Base-by-base conservation (phyloP, 2,797 vertebrate species). In the Apogon hyalosoma region DNA sequence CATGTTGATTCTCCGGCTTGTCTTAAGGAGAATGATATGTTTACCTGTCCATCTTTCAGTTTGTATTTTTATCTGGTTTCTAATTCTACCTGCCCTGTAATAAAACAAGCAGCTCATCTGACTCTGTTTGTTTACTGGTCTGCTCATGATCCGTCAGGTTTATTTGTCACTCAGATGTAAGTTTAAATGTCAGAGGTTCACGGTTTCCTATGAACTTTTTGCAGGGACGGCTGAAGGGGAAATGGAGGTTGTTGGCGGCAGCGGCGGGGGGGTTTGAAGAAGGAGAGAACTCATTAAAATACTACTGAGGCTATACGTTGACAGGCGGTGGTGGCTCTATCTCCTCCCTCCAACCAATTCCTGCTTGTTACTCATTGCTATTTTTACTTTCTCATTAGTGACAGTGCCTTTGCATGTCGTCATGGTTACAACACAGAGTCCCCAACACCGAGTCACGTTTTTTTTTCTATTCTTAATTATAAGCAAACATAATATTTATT, bases 11-110 rank as follows among this genome's bases (percentile, higher is more conserved):
- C n/a, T 6, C 24, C 9, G 11, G 11, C 11, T 50, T 55, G 53
- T 69, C 54, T 70, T 62, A 45, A 33, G 11, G 12, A 21, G 11
- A 67, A 55, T 51, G 40, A 70, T 53, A 3, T 48, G 49, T 75
- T 75, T 80, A 72, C 48, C 60, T 73, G 48, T 43, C 46, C 54
- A 72, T 75, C 64, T 82, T 76, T 58, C 64, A 33, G 56, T 18
- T 19, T 50, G 39, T 75, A 63, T 77, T 68, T 75, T 73, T 67
- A 82, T 79, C 69, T 71, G 50, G 52, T 24, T 64, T 67, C 60
- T 77, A 57, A 69, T 75, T 79, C 62, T 75, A 64, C 63, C 38
- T 13, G 51, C 65, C 61, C 75, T 40, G 59, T 61, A 72, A 69
- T 43, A 13, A 19, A 53, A 24, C 4, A 24, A 24, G 2, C 47